Evolutionary conservation across 2,113 vertebrate genomes (phyloP), one percentile per base, ranked within the genome.

Genomic region (Tragelaphus buxtoni): DNA sequence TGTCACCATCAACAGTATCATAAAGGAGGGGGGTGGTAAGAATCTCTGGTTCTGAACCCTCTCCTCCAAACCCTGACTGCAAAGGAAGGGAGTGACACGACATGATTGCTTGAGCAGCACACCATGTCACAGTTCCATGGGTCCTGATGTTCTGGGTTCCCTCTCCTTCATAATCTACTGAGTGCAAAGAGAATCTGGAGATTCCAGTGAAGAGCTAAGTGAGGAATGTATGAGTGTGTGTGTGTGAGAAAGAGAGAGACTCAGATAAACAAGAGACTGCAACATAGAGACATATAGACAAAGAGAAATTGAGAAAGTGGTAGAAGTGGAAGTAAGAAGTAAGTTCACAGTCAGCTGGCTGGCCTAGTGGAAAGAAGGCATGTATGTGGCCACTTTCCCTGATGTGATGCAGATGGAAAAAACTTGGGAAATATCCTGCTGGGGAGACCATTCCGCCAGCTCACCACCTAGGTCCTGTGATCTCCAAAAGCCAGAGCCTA

Each of bases 301-400:
- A 61, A n/a, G 87, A 95, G 69, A 96, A 95, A 96, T 79, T 74
- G 86, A 95, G 69, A 93, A 95, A 96, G 87, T 65, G 16, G 47
- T 65, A 2, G 9, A 94, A 58, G 72, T 14, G n/a, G 26, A 90
- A 95, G n/a, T 55, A 11, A 79, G 74, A 92, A 88, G 1, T 84
- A 28, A 69, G 74, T 55, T 32, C 63, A 24, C 1, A 0, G 51
- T 72, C 45, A 89, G 69, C 72, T 42, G 92, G 51, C 16, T 26
- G 55, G 61, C 81, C 58, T 74, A 80, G 47, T 26, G 69, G 88
- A 24, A 81, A 89, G 88, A 97, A 86, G 28, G 22, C 32, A 53
- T 22, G 14, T 56, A 88, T 9, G 35, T 30, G 16, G 58, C 58
- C 89, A 93, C 94, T 97, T 95, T 95, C 82, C 80, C 77, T 91